Evolutionary conservation across 1,140 invertebrate species (phyloP).

Genomic region (Drosophila prosaltans): DNA sequence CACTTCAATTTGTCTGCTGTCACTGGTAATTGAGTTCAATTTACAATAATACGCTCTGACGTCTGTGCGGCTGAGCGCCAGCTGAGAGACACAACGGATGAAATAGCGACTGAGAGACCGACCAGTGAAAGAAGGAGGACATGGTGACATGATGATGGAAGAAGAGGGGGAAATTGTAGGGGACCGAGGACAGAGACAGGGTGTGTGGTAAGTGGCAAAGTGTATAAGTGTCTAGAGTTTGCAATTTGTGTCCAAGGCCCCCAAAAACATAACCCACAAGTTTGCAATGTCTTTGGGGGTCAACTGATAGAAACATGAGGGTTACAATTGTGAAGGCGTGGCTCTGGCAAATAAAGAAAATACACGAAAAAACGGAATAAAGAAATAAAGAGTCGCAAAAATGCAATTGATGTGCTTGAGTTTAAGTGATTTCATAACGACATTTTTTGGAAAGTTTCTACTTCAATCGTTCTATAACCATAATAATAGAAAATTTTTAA

Average conservation of each 20-base stretch:
- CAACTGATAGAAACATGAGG: conserved; percentile 45
- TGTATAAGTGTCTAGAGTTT: conserved; percentile 74
- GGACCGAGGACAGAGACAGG: no score
- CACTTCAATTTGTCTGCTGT: conserved; percentile 83
- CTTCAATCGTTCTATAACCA: no score
- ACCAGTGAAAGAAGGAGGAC: conserved; percentile 3
- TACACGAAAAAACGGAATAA: conserved; percentile 24
- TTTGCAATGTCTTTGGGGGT: conserved; percentile 44
- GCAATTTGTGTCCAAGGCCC: conserved; percentile 67
- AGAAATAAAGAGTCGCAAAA: neutral
- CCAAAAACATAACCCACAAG: neutral
- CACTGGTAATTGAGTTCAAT: conserved; percentile 83
- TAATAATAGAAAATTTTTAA: no score
- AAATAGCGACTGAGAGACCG: neutral
- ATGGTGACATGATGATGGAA: no score
- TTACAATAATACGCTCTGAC: conserved; percentile 82
- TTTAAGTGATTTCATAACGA: neutral
- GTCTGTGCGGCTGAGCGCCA: conserved; percentile 67
- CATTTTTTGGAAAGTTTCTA: no score
- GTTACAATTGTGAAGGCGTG: conserved; percentile 65
- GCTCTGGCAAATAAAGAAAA: conserved; percentile 16
- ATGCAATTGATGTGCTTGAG: conserved; percentile 46
- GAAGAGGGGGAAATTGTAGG: neutral
- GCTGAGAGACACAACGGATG: conserved; percentile 30
- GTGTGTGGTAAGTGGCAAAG: conserved; percentile 34